A percentile compares a stretch with the other conserved stretches of the same genome.
Evolutionary conservation across 2,113 vertebrate genomes (phyloP).

Genomic region (Ranitomeya variabilis): DNA sequence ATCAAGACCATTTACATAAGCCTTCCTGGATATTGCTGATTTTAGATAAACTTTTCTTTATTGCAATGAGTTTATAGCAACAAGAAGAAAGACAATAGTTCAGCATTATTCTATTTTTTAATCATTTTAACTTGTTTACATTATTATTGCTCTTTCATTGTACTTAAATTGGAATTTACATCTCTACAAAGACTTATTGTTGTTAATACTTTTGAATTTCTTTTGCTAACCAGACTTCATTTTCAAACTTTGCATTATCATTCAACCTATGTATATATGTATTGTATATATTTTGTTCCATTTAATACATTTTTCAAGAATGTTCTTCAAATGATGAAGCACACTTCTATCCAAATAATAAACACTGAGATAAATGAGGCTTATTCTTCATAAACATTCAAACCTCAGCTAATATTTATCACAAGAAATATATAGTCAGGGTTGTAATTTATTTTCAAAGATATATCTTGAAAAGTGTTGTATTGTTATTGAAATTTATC

Average conservation of each 20-base stretch:
- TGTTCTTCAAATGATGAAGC: constrained; percentile 44
- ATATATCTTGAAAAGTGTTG: constrained; percentile 57
- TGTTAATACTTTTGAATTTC: constrained; percentile 15
- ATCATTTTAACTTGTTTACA: neutral
- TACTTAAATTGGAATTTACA: constrained; percentile 16
- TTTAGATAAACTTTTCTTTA: neutral
- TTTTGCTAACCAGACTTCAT: constrained; percentile 12
- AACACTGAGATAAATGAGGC: constrained; percentile 56
- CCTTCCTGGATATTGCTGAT: neutral
- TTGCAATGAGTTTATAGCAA: too few species aligned
- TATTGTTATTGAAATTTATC: constrained; percentile 58
- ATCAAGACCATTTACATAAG: neutral
- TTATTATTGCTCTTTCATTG: neutral
- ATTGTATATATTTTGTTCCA: constrained; percentile 40
- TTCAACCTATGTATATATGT: constrained; percentile 32
- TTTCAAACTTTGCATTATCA: constrained; percentile 35
- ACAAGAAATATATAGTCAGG: constrained; percentile 47
- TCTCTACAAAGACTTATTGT: constrained; percentile 21
- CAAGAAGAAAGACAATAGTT: neutral
- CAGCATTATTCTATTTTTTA: neutral
- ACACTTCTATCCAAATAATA: constrained; percentile 52
- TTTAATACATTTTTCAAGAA: constrained; percentile 46
- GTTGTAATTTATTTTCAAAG: constrained; percentile 53
- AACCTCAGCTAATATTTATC: constrained; percentile 56
- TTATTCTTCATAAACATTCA: constrained; percentile 52